Conservation (phyloP, 2,113 vertebrate species). For the Motacilla tschutschensis region DNA sequence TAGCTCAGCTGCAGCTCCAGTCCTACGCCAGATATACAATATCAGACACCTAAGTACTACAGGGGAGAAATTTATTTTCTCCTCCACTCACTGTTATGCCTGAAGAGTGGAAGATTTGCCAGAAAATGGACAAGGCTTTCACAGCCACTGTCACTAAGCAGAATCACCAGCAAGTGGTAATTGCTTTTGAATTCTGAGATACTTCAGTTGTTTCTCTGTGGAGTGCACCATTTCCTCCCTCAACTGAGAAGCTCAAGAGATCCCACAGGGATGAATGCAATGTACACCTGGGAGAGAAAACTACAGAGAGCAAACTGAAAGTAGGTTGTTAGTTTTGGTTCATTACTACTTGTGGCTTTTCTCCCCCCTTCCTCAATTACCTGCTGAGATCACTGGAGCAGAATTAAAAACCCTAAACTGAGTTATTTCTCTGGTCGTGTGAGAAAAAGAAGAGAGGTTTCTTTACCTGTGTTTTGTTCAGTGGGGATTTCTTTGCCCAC, state of each 20-base stretch:
- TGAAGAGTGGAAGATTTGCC: background rate
- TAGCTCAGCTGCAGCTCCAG: background rate
- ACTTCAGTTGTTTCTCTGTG: background rate
- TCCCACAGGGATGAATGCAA: background rate
- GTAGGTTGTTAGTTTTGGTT: background rate
- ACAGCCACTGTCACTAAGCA: background rate
- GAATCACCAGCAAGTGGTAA: background rate
- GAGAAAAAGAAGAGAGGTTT: background rate
- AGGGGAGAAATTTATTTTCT: background rate
- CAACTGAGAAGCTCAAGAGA: background rate
- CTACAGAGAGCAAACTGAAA: background rate
- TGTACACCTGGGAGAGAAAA: background rate
- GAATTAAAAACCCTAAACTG: background rate
- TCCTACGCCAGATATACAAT: background rate
- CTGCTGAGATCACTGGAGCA: background rate
- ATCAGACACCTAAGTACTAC: background rate
- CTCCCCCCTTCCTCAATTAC: background rate
- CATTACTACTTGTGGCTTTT: background rate
- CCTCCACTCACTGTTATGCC: background rate
- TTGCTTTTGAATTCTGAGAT: background rate
- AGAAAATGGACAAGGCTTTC: background rate
- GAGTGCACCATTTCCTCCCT: background rate
- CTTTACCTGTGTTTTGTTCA: conserved; percentile 88
- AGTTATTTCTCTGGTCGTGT: background rate
- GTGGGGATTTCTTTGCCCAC: conserved; percentile 91